Conservation (phyloP, 2,888 invertebrate genomes). For the Cyaniris semiargus region DNA sequence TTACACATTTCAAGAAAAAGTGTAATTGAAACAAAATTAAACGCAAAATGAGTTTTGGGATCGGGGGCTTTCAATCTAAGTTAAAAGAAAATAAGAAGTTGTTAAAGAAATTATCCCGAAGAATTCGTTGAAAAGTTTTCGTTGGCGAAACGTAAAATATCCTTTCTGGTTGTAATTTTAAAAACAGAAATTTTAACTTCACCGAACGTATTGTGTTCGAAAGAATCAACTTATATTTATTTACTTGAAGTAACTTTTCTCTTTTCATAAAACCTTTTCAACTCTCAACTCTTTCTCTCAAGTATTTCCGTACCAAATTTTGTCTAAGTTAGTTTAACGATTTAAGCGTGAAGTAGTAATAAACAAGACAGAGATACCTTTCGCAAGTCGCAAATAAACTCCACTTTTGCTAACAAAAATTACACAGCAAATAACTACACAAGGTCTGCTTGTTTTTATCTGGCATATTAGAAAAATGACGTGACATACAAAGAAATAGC, state of each 20-base stretch:
- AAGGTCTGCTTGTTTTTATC: too few species aligned
- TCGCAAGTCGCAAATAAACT: too few species aligned
- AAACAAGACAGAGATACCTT: too few species aligned
- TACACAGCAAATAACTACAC: too few species aligned
- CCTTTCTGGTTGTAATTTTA: not conserved
- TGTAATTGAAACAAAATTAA: conserved; percentile 9
- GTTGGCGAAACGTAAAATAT: not conserved
- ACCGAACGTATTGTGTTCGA: not conserved
- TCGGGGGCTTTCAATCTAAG: conserved; percentile 2
- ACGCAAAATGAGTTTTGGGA: not conserved
- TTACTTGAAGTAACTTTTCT: not conserved
- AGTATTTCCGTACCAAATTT: too few species aligned
- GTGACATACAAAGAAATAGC: too few species aligned
- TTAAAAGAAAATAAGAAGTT: not conserved
- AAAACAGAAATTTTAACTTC: not conserved
- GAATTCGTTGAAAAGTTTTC: conserved; percentile 6
- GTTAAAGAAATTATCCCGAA: not conserved
- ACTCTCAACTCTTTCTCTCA: too few species aligned
- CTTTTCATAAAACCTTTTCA: not conserved
- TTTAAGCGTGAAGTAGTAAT: too few species aligned
- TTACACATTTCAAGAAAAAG: not conserved
- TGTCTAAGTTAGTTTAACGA: too few species aligned
- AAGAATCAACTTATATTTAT: not conserved
- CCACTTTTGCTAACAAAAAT: too few species aligned
- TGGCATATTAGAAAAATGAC: too few species aligned